Conservation (phyloP, 1,140 invertebrate genomes). For the Trichonephila clavata region DNA sequence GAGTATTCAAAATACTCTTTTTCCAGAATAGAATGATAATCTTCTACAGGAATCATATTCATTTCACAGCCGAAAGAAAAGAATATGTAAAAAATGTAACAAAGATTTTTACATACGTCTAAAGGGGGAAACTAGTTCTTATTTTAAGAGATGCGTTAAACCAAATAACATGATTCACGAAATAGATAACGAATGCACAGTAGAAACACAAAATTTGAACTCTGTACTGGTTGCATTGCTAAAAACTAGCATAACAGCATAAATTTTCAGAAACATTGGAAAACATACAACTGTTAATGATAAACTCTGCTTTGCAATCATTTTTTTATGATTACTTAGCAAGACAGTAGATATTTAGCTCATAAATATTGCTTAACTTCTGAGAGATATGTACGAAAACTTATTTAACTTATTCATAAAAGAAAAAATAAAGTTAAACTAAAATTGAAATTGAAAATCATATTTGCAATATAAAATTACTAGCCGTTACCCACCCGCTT, state of each 20-base stretch:
- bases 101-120: background rate
- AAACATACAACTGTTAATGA: background rate
- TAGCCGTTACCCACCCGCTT: no score
- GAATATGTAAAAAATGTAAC: background rate
- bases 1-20: background rate
- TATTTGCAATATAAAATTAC: no score
- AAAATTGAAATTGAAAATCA: no score
- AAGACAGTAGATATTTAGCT: background rate
- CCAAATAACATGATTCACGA: background rate
- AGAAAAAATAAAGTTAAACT: background rate
- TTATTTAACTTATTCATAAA: background rate
- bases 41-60: background rate
- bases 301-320: background rate
- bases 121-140: no score
- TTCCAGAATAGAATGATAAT: background rate
- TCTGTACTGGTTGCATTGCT: background rate
- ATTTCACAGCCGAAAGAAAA: background rate
- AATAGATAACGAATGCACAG: background rate
- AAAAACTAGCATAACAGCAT: background rate
- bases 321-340: conserved; percentile 15
- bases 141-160: no score
- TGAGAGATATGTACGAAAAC: background rate
- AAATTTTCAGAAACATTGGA: background rate
- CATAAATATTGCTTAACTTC: background rate
- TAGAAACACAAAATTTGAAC: background rate